Evolutionary conservation across 2,113 vertebrate genomes (phyloP), one percentile per base, ranked within the genome.

Genomic region (Chloroceryle aenea): DNA sequence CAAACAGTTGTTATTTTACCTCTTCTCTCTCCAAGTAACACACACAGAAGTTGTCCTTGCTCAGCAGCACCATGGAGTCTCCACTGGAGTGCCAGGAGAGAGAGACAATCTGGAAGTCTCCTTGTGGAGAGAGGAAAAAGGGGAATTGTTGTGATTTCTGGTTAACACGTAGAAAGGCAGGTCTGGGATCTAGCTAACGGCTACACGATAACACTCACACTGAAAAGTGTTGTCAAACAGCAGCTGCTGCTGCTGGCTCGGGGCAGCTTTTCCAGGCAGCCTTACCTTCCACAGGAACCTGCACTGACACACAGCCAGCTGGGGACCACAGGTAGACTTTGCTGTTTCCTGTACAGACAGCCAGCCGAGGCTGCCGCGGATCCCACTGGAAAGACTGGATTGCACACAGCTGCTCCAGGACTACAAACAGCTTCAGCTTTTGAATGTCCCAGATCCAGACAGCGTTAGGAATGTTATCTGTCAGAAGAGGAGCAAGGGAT

Each of bases 361-460:
- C 99, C 47, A 99, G 98, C 1, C 99, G 98, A 4, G 99, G 96
- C 32, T 97, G 98, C 7, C 80, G 71, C 0, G 99, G 99, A 82
- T 99, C 99, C 99, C 99, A 99, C 97, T 98, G 98, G 95, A 99
- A 99, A 21, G 94, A 94, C 13, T 99, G 99, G 81, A 99, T 96
- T 0, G 98, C 85, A 15, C 97, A 95, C 27, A 98, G 98, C 93
- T 99, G 99, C 95, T 99, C 99, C 8, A 99, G 76, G 47, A 99
- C 98, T 11, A 98, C 99, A 3, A 93, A 97, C 55, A 98, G 98
- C 25, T 97, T 97, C 98, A 99, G 97, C 97, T 97, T 99, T 73
- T 98, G 98, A 42, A 99, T 90, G 93, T 99, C 99, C 99, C 99
- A 99, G 93, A 99, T 97, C 99, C 99, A 99, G 30, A 99, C 91